Percentiles rank a stretch among this genome's conserved stretches.
Conservation (phyloP, 2,113 vertebrate genomes). For the Tachycineta bicolor region DNA sequence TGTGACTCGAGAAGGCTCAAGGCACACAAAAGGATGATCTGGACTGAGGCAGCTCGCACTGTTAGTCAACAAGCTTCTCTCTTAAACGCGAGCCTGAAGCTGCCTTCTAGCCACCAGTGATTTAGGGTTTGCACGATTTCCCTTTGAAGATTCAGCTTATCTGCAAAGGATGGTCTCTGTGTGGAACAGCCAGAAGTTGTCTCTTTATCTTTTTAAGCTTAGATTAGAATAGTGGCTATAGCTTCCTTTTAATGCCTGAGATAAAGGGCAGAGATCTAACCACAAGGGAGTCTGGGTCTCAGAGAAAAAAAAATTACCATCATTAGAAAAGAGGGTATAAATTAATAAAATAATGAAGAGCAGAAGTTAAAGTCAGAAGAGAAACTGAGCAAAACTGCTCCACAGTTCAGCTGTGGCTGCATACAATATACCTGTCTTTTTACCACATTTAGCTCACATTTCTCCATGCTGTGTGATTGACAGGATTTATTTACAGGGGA, state of each 20-base stretch:
- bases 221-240: background rate
- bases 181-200: background rate
- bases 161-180: background rate
- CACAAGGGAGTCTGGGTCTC: background rate
- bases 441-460: background rate
- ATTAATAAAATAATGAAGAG: background rate
- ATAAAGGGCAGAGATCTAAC: slow-evolving; percentile 9
- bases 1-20: background rate
- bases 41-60: background rate
- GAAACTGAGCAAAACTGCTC: background rate
- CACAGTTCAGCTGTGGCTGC: background rate
- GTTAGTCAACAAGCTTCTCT: background rate
- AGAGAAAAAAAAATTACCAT: background rate
- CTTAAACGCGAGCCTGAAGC: background rate
- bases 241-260: background rate
- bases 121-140: background rate
- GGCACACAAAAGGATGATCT: background rate
- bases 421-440: background rate
- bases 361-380: background rate
- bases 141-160: slow-evolving; percentile 21
- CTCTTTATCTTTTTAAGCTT: background rate
- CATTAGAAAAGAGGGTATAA: background rate
- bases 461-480: background rate
- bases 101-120: background rate
- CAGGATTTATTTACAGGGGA: background rate